Conservation (phyloP, 2,888 invertebrate species). For the Mallateleia sp. region DNA sequence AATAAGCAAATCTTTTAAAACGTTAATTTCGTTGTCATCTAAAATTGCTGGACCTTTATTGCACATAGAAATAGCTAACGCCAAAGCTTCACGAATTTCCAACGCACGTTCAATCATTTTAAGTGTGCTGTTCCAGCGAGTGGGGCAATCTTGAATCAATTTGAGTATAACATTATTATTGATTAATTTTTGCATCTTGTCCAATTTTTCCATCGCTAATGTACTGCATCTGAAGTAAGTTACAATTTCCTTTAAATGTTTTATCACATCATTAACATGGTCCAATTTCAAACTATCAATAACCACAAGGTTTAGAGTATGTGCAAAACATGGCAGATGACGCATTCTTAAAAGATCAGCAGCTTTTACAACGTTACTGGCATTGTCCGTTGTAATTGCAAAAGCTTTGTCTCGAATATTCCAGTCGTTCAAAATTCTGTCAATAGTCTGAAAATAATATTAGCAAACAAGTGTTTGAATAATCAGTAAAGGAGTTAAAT, state of each 20-base stretch:
- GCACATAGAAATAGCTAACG: slow-evolving; percentile 10
- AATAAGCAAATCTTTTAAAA: slow-evolving; percentile 11
- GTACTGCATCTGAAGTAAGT: slow-evolving; percentile 5
- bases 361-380: slow-evolving; percentile 24
- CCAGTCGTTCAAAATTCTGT: slow-evolving; percentile 3
- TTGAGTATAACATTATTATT: slow-evolving; percentile 1
- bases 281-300: slow-evolving; percentile 7
- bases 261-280: not conserved
- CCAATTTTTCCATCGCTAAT: slow-evolving; percentile 4
- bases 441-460: slow-evolving; percentile 3
- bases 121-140: slow-evolving; percentile 1
- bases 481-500: too few species aligned
- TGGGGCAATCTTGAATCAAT: slow-evolving; percentile 17
- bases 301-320: slow-evolving; percentile 12
- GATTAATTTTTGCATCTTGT: slow-evolving; percentile 36
- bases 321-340: slow-evolving; percentile 29
- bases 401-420: slow-evolving; percentile 18
- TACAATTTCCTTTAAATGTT: slow-evolving; percentile 5
- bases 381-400: slow-evolving; percentile 9
- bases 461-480: too few species aligned
- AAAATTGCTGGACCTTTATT: slow-evolving; percentile 21
- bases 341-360: slow-evolving; percentile 20
- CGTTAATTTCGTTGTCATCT: not conserved
- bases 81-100: not conserved
- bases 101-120: slow-evolving; percentile 8